A percentile compares a stretch with the other conserved stretches of the same genome.
phyloP scores from a whole-genome alignment of 2,797 vertebrate species.

The Margarornis squamiger region DNA sequence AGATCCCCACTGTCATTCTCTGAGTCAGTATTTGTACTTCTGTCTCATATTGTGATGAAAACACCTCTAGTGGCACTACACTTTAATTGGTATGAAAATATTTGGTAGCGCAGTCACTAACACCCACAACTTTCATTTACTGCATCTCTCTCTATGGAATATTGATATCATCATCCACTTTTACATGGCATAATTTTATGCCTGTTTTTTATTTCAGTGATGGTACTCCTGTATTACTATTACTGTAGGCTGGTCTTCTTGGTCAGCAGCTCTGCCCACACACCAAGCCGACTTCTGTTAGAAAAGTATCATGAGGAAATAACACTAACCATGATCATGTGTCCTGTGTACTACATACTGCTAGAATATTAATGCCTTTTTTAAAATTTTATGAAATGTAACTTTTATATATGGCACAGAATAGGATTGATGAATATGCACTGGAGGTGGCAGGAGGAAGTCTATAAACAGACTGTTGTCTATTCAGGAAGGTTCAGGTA shows the following conservation, averaged over 20 bases:
- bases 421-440: neutral
- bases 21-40: conserved; percentile 75
- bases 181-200: neutral
- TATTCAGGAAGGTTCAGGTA: neutral
- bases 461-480: neutral
- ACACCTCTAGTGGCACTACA: conserved; percentile 67
- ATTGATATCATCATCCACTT: neutral
- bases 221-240: neutral
- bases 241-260: neutral
- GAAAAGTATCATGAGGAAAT: neutral
- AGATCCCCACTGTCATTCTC: conserved; percentile 63
- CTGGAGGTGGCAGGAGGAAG: neutral
- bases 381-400: neutral
- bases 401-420: neutral
- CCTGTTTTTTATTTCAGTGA: neutral
- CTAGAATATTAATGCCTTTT: neutral
- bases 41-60: conserved; percentile 66
- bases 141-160: conserved; percentile 15
- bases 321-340: rapidly evolving
- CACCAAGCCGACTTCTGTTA: neutral
- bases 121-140: conserved; percentile 65
- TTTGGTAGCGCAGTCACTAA: conserved; percentile 66
- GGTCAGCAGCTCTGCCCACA: neutral
- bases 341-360: too few relatives aligned
- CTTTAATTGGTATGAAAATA: conserved; percentile 74